phyloP scores from a whole-genome alignment of 2,113 vertebrate genomes.

The Sylvietta virens region DNA sequence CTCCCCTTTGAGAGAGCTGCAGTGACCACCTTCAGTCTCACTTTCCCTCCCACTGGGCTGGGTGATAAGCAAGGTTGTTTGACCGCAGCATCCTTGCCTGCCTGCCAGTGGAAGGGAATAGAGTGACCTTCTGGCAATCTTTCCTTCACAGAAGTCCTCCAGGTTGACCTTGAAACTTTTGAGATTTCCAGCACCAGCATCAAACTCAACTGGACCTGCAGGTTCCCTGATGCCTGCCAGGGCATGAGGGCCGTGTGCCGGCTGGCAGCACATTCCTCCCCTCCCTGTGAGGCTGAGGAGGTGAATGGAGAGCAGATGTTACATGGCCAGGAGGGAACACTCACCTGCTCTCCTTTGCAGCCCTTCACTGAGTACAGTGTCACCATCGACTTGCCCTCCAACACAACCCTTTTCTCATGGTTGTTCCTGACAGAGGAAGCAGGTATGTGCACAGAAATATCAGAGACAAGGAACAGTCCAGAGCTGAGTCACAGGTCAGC shows the following conservation, averaged over 20 bases:
- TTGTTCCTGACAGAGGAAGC: not conserved
- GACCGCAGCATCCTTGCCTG: not conserved
- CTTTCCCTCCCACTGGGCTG: not conserved
- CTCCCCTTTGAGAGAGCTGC: not conserved
- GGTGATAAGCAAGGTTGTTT: not conserved
- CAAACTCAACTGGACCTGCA: slow-evolving; percentile 11
- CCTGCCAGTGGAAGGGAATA: not conserved
- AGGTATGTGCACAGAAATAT: not conserved
- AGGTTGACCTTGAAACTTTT: not conserved
- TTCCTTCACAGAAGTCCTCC: not conserved
- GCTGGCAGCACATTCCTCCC: not conserved
- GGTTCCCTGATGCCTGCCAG: not conserved
- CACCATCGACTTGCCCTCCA: not conserved
- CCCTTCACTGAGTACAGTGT: not conserved
- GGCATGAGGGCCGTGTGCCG: not conserved
- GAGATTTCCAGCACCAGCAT: slow-evolving; percentile 24
- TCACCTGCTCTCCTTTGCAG: not conserved
- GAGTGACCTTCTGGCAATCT: not conserved
- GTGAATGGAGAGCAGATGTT: not conserved
- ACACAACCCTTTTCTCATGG: not conserved
- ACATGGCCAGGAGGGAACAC: not conserved
- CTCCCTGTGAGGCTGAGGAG: not conserved
- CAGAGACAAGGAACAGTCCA: not conserved
- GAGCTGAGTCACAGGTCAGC: not conserved
- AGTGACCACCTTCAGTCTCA: not conserved